Evolutionary conservation across 2,888 invertebrate genomes (phyloP).

Genomic region (Thereva nobilitata): DNA sequence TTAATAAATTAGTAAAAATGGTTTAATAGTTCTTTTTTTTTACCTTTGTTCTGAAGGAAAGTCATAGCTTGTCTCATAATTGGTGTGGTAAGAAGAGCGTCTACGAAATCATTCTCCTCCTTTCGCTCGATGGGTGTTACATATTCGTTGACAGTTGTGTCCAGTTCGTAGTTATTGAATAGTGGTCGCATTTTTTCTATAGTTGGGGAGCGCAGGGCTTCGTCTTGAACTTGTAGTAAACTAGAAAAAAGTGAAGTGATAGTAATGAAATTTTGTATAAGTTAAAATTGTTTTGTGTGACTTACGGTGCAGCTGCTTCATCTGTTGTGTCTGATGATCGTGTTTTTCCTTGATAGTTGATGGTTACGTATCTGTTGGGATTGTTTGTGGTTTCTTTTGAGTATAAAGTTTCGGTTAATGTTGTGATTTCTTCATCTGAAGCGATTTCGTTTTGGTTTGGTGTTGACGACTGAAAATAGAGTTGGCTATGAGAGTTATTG

Average conservation of each 20-base stretch:
- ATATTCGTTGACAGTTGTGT: constrained; percentile 73
- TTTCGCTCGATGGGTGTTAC: constrained; percentile 73
- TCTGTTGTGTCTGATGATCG: constrained; percentile 70
- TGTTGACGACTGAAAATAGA: constrained; percentile 12
- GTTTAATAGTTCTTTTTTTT: constrained; percentile 3
- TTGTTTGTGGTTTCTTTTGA: constrained; percentile 72
- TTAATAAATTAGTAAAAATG: not conserved
- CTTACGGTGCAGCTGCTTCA: constrained; percentile 77
- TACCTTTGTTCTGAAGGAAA: constrained; percentile 64
- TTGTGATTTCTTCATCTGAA: constrained; percentile 68
- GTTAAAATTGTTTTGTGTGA: not conserved
- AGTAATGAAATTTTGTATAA: not conserved
- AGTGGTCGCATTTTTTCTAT: constrained; percentile 73
- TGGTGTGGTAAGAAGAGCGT: constrained; percentile 74
- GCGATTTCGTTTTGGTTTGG: constrained; percentile 51
- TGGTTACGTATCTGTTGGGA: constrained; percentile 68
- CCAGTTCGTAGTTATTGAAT: constrained; percentile 84
- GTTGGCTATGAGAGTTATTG: no score
- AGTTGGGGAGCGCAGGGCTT: constrained; percentile 65
- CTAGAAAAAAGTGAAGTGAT: constrained; percentile 57
- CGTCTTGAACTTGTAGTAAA: constrained; percentile 67
- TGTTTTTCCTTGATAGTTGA: constrained; percentile 77
- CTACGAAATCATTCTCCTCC: constrained; percentile 80
- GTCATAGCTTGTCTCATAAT: constrained; percentile 70
- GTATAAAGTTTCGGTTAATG: constrained; percentile 72